Evolutionary conservation across 2,113 vertebrate species (phyloP).

Genomic region (Vombatus ursinus): DNA sequence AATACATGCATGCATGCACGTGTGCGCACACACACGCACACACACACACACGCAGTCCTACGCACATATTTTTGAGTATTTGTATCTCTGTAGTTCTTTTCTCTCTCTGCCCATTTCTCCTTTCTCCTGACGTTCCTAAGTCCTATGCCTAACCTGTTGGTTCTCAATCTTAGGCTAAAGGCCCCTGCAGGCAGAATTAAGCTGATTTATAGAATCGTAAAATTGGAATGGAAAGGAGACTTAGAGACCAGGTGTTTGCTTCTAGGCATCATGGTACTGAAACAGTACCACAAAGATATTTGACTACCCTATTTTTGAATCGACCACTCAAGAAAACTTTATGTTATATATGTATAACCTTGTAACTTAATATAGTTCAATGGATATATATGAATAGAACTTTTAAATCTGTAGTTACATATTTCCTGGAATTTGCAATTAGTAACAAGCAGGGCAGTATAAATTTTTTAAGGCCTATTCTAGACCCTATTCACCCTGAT

Average conservation of each 20-base stretch:
- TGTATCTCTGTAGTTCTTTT: background rate
- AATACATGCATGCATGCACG: no score
- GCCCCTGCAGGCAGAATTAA: background rate
- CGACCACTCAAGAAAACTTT: background rate
- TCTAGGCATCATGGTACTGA: background rate
- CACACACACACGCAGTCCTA: no score
- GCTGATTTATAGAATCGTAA: background rate
- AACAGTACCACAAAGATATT: background rate
- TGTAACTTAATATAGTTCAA: background rate
- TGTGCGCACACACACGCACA: no score
- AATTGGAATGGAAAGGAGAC: background rate
- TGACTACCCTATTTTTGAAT: background rate
- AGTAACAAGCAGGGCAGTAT: background rate
- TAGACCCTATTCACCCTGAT: background rate
- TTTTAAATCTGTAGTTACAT: background rate
- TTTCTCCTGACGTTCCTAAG: background rate
- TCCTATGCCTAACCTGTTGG: background rate
- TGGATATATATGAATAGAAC: slow-evolving; percentile 29
- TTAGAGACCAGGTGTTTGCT: slow-evolving; percentile 10
- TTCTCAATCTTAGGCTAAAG: background rate
- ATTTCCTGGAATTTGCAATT: slow-evolving; percentile 27
- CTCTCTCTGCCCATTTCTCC: background rate
- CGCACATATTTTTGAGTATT: background rate
- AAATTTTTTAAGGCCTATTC: background rate
- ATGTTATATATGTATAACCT: background rate